These are phyloP conservation scores for Hormiphora californensis DNA, from an alignment of 37 sponge, comb jelly and placozoan species.

Conservation along the genomic window DNA sequence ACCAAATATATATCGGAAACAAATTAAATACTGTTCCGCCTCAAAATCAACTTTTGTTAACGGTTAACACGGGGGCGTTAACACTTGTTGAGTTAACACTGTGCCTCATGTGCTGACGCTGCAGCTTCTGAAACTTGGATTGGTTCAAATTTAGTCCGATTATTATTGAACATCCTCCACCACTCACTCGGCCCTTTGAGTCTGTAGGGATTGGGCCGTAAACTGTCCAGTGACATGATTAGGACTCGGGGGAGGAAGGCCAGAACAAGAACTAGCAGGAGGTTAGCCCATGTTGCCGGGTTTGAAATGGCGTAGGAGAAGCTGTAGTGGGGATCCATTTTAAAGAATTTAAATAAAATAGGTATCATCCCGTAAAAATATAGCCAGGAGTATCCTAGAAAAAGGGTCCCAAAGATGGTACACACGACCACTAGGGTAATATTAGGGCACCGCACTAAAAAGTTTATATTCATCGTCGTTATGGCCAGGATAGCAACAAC, in stretches of 20 bases:
- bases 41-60: no score
- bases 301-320: not conserved
- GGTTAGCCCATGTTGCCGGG: conserved; percentile 25
- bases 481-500: conserved; percentile 12
- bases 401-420: not conserved
- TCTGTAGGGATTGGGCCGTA: no score
- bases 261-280: conserved; percentile 3
- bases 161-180: no score
- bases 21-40: no score
- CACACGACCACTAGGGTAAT: not conserved
- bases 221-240: no score
- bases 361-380: conserved; percentile 26
- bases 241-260: conserved; percentile 45
- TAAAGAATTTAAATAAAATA: conserved; percentile 15
- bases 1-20: no score
- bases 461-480: conserved; percentile 9
- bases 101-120: no score
- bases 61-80: no score
- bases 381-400: not conserved
- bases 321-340: conserved; percentile 51
- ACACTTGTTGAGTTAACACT: no score
- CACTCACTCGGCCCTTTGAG: no score
- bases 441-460: conserved; percentile 17
- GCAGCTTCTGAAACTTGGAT: no score
- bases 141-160: no score